phyloP scores from a whole-genome alignment of 1,140 invertebrate species.

The Meloidogyne exigua region DNA sequence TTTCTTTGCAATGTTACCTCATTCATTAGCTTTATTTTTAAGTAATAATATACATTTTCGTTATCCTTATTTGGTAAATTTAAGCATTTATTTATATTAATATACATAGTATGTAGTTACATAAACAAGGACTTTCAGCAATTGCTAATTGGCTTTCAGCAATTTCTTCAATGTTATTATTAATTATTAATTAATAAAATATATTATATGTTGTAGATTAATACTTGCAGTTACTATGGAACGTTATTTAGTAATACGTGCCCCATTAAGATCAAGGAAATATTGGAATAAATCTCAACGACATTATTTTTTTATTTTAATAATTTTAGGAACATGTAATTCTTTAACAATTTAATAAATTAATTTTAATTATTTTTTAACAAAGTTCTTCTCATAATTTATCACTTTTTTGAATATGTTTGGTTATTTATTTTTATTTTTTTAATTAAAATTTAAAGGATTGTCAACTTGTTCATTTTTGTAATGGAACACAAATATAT shows the following conservation, averaged over 20 bases:
- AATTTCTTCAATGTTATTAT: slow-evolving; percentile 54
- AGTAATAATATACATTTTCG: slow-evolving; percentile 47
- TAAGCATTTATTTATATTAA: not conserved
- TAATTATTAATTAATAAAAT: slow-evolving; percentile 22
- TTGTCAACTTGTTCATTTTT: slow-evolving; percentile 56
- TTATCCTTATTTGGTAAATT: slow-evolving; percentile 45
- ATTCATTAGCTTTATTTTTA: slow-evolving; percentile 53
- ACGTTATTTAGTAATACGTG: slow-evolving; percentile 54
- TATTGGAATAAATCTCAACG: slow-evolving; percentile 54
- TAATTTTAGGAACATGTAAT: slow-evolving; percentile 54
- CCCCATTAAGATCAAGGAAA: slow-evolving; percentile 55
- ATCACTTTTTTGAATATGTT: slow-evolving; percentile 62
- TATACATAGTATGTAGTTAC: slow-evolving; percentile 22
- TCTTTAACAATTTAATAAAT: slow-evolving; percentile 29
- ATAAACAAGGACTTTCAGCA: slow-evolving; percentile 54
- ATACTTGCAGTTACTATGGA: slow-evolving; percentile 64
- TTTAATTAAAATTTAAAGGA: slow-evolving; percentile 27
- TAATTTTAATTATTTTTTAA: slow-evolving; percentile 28
- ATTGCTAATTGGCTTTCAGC: slow-evolving; percentile 61
- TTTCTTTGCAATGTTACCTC: slow-evolving; percentile 55
- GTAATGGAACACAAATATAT: slow-evolving; percentile 59
- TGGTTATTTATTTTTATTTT: not conserved
- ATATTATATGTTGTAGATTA: slow-evolving; percentile 46
- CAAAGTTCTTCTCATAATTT: slow-evolving; percentile 54
- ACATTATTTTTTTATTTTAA: slow-evolving; percentile 40